Conservation (phyloP, 2,888 invertebrate genomes). For the Scelioninae gen. 1 region DNA sequence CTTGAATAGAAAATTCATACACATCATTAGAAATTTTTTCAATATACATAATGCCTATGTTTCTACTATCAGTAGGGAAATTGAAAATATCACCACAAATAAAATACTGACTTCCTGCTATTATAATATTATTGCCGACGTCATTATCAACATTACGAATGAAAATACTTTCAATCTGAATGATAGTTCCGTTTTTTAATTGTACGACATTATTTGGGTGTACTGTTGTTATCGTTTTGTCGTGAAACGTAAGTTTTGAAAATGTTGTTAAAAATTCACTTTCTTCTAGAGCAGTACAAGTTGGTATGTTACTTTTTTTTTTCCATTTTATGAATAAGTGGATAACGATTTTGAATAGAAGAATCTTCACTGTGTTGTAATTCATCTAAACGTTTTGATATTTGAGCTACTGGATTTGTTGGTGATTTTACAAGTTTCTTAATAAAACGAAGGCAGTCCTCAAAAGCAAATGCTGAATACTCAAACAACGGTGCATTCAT, state of each 20-base stretch:
- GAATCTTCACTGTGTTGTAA: constrained; percentile 10
- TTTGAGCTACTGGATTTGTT: constrained; percentile 26
- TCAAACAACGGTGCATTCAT: constrained; percentile 22
- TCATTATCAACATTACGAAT: no score
- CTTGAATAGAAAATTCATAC: constrained; percentile 12
- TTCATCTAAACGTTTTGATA: constrained; percentile 19
- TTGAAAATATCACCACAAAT: constrained; percentile 18
- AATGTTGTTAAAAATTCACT: not conserved
- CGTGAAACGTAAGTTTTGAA: constrained; percentile 2
- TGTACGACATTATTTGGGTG: constrained; percentile 9
- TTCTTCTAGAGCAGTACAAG: constrained; percentile 5
- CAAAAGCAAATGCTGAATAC: constrained; percentile 13
- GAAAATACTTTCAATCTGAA: no score
- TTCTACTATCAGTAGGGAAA: constrained; percentile 10
- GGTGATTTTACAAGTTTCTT: constrained; percentile 33
- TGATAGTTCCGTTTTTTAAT: constrained; percentile 18
- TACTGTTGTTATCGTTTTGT: constrained; percentile 4
- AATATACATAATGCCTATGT: constrained; percentile 19
- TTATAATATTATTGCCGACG: not conserved
- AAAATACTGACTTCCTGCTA: constrained; percentile 12
- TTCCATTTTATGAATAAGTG: constrained; percentile 10
- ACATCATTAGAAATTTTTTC: constrained; percentile 10
- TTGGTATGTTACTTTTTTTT: constrained; percentile 10
- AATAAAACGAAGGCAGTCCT: constrained; percentile 16
- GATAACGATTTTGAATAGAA: constrained; percentile 21